Evolutionary conservation across 2,888 invertebrate species (phyloP).

Genomic region (Leucozona laternaria): DNA sequence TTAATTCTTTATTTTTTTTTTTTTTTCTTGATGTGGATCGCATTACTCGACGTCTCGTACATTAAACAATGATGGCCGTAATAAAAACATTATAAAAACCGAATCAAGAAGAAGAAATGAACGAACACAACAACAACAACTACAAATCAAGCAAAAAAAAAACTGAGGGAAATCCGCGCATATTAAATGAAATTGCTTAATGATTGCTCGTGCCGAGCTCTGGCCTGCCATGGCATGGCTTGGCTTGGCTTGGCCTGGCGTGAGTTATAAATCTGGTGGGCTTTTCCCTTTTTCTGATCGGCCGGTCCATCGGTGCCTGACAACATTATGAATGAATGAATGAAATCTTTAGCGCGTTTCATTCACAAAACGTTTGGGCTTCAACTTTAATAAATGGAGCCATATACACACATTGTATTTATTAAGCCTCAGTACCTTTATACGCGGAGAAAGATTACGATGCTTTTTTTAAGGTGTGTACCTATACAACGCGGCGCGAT

Average conservation of each 20-base stretch:
- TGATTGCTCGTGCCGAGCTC: constrained; percentile 73
- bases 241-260: constrained; percentile 43
- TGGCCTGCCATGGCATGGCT: neutral
- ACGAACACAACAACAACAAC: constrained; percentile 24
- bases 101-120: constrained; percentile 46
- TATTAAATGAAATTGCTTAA: constrained; percentile 77
- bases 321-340: constrained; percentile 65
- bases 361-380: constrained; percentile 65
- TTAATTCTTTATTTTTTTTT: constrained; percentile 11
- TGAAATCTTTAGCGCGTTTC: constrained; percentile 58
- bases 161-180: constrained; percentile 69
- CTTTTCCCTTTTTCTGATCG: constrained; percentile 58
- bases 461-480: constrained; percentile 51
- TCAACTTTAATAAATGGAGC: constrained; percentile 56
- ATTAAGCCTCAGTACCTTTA: constrained; percentile 31
- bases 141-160: constrained; percentile 38
- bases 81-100: constrained; percentile 72
- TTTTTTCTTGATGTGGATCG: constrained; percentile 59
- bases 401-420: constrained; percentile 16
- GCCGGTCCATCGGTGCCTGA: neutral
- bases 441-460: constrained; percentile 47
- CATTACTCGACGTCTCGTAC: constrained; percentile 64
- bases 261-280: constrained; percentile 75
- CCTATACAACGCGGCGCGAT: neutral
- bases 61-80: constrained; percentile 71